These are phyloP conservation scores for Catamblyrhynchus diadema DNA, from an alignment of 2,797 vertebrate species.

Conservation along the genomic window DNA sequence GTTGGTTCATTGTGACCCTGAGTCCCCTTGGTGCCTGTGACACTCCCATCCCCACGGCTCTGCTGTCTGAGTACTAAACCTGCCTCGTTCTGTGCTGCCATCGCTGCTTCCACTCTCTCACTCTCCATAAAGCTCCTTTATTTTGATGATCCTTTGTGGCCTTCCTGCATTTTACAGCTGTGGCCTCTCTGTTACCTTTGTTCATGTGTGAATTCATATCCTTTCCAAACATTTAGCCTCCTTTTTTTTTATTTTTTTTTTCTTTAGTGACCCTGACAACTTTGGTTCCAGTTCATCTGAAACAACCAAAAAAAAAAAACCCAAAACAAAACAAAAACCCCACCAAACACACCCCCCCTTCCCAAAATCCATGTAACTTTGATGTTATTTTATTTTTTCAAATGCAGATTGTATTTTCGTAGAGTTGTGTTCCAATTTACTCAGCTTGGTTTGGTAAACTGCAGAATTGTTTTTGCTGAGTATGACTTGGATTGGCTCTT, in stretches of 20 bases:
- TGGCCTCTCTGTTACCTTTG: slow-evolving; percentile 69
- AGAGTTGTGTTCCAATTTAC: slow-evolving; percentile 56
- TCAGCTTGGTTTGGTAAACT: slow-evolving; percentile 61
- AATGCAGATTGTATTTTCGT: slow-evolving; percentile 74
- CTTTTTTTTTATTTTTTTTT: background rate
- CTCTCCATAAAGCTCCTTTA: slow-evolving; percentile 67
- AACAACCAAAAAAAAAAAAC: background rate
- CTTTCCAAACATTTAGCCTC: slow-evolving; percentile 75
- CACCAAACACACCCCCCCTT: rapidly evolving
- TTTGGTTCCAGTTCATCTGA: slow-evolving; percentile 69
- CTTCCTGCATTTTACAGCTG: slow-evolving; percentile 67
- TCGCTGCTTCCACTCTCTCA: slow-evolving; percentile 54
- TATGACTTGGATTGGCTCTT: slow-evolving; percentile 54
- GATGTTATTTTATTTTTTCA: slow-evolving; percentile 56
- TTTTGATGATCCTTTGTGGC: slow-evolving; percentile 59
- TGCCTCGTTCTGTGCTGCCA: slow-evolving; percentile 64
- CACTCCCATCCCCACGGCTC: slow-evolving; percentile 27
- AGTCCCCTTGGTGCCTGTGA: slow-evolving; percentile 46
- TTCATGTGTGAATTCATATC: slow-evolving; percentile 67
- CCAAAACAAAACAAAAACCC: background rate
- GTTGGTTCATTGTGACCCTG: slow-evolving; percentile 44
- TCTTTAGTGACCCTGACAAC: slow-evolving; percentile 1
- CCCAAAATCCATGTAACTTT: background rate
- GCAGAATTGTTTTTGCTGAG: slow-evolving; percentile 54
- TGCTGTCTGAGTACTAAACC: slow-evolving; percentile 59